Conservation (phyloP, 2,113 vertebrate genomes). For the Sisor rabdophorus region DNA sequence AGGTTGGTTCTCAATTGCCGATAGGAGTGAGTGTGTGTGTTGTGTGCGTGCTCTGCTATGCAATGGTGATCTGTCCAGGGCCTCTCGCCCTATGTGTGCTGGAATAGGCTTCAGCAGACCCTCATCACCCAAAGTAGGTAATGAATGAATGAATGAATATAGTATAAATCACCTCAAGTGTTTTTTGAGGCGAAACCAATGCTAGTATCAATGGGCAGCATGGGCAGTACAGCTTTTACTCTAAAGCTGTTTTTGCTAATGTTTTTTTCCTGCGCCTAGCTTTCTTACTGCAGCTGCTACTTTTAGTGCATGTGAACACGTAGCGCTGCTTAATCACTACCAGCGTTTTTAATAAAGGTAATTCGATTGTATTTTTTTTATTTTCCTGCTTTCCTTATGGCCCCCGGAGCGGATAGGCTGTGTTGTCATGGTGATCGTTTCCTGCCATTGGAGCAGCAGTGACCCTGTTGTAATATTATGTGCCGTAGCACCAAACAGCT, state of each 20-base stretch:
- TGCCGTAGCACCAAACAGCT: conserved; percentile 34
- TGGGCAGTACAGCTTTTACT: too few relatives aligned
- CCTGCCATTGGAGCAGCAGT: conserved; percentile 40
- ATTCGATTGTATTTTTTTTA: conserved; percentile 54
- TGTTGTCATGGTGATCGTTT: conserved; percentile 66
- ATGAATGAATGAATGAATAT: too few relatives aligned
- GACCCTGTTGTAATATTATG: conserved; percentile 46
- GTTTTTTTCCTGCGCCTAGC: conserved; percentile 40
- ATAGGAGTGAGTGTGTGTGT: too few relatives aligned
- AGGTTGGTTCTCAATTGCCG: too few relatives aligned
- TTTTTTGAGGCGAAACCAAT: too few relatives aligned
- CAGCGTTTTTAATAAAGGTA: conserved; percentile 60
- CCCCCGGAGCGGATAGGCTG: conserved; percentile 42
- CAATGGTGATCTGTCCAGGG: too few relatives aligned
- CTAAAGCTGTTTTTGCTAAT: conserved; percentile 35
- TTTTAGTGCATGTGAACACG: conserved; percentile 25
- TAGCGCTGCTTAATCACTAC: conserved; percentile 34
- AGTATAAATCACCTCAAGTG: too few relatives aligned
- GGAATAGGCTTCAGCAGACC: too few relatives aligned
- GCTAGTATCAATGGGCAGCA: too few relatives aligned
- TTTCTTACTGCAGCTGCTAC: conserved; percentile 36
- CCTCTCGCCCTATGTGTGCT: too few relatives aligned
- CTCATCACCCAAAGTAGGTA: too few relatives aligned
- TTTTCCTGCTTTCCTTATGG: neutral
- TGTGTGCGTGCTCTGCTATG: too few relatives aligned